Evolutionary conservation across 2,113 vertebrate species (phyloP).

Genomic region (Ammodytes marinus): DNA sequence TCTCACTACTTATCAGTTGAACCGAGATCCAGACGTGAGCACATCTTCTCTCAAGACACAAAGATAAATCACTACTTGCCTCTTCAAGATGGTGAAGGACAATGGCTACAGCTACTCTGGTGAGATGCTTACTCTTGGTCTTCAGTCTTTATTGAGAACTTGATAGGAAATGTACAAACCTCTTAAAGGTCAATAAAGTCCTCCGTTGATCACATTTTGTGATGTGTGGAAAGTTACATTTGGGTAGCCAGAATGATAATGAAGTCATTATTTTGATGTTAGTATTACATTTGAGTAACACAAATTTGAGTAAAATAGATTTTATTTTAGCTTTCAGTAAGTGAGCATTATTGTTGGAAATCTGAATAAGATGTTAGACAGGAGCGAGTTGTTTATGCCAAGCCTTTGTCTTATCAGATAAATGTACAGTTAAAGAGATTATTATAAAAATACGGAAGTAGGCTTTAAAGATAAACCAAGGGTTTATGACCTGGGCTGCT

Average conservation of each 20-base stretch:
- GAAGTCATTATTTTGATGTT: background rate
- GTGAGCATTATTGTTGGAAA: background rate
- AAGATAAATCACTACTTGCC: background rate
- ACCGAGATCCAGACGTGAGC: background rate
- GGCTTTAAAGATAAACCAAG: background rate
- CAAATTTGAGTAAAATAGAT: background rate
- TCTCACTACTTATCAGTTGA: background rate
- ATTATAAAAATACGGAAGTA: no score
- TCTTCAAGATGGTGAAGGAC: slow-evolving; percentile 26
- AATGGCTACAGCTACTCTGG: slow-evolving; percentile 3
- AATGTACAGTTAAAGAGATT: background rate
- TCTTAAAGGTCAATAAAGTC: background rate
- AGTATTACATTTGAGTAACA: background rate
- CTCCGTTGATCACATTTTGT: background rate
- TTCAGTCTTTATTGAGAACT: background rate
- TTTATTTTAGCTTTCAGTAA: background rate
- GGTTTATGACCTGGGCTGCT: background rate
- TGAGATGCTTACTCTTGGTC: slow-evolving; percentile 40
- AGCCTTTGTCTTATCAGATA: background rate
- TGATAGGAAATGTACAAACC: background rate
- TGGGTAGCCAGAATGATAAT: background rate
- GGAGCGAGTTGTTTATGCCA: background rate
- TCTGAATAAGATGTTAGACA: background rate
- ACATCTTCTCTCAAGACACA: background rate
- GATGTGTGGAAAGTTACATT: background rate